Conservation (phyloP, 2,113 vertebrate species). For the Melanerpes aurifrons region DNA sequence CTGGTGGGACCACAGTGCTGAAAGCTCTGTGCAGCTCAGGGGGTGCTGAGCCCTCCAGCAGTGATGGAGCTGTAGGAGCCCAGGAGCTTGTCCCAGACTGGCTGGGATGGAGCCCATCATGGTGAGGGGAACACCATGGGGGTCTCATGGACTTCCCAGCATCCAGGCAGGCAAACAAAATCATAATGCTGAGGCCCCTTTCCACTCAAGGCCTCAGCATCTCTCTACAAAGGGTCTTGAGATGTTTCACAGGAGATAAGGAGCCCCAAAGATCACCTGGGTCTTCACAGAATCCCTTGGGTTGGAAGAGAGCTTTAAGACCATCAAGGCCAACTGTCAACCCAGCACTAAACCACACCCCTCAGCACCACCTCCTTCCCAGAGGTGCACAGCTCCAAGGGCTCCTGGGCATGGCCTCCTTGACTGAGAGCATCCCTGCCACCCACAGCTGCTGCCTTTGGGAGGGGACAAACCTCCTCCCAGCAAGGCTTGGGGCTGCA, state of each 20-base stretch:
- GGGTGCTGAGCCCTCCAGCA: not conserved
- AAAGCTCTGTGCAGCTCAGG: accelerated
- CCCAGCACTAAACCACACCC: too few relatives aligned
- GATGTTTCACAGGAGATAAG: not conserved
- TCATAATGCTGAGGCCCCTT: not conserved
- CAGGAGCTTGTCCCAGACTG: accelerated
- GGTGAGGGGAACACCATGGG: accelerated
- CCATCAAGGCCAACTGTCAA: too few relatives aligned
- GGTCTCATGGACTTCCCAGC: accelerated
- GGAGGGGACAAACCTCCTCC: not conserved
- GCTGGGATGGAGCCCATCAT: not conserved
- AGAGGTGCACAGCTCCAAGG: not conserved
- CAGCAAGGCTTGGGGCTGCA: not conserved
- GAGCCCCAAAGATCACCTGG: not conserved
- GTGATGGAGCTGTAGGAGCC: not conserved
- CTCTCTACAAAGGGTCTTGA: not conserved
- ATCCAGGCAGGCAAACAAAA: not conserved
- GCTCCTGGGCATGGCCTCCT: not conserved
- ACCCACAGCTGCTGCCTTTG: not conserved
- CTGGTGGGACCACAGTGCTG: accelerated
- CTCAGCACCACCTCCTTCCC: not conserved
- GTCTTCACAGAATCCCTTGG: not conserved
- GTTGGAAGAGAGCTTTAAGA: too few relatives aligned
- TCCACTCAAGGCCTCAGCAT: not conserved
- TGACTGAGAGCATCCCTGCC: accelerated